phyloP scores from a whole-genome alignment of 2,888 invertebrate genomes.

The Conchocele bisecta region DNA sequence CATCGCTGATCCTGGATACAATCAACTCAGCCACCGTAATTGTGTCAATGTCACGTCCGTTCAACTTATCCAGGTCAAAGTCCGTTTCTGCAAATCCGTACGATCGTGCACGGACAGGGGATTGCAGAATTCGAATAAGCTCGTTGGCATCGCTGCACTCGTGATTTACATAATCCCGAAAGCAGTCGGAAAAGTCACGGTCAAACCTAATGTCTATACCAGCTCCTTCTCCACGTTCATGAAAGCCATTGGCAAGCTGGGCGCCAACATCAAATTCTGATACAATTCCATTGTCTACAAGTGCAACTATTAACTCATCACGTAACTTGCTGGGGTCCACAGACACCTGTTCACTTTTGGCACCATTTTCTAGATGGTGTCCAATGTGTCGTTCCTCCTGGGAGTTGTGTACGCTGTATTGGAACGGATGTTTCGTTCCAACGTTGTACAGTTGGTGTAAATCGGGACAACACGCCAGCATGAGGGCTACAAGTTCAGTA shows the following conservation, averaged over 20 bases:
- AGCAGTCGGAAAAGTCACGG: conserved; percentile 38
- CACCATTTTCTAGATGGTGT: background rate
- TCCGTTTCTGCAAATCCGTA: conserved; percentile 51
- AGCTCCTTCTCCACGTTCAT: conserved; percentile 7
- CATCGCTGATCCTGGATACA: conserved; percentile 41
- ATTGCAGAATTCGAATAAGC: conserved; percentile 33
- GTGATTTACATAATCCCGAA: conserved; percentile 55
- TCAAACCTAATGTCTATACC: conserved; percentile 31
- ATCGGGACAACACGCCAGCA: conserved; percentile 40
- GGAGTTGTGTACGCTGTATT: background rate
- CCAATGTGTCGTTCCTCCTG: background rate
- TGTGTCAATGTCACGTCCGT: conserved; percentile 36
- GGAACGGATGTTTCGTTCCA: conserved; percentile 27
- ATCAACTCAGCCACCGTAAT: conserved; percentile 48
- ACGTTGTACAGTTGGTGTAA: conserved; percentile 33
- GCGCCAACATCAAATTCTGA: background rate
- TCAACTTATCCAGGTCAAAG: conserved; percentile 39
- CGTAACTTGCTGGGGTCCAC: conserved; percentile 28
- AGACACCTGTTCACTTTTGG: conserved; percentile 17
- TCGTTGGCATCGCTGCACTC: conserved; percentile 51
- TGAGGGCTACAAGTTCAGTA: conserved; percentile 53
- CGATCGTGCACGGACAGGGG: conserved; percentile 37
- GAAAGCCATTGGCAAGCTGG: background rate
- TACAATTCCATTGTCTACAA: conserved; percentile 28
- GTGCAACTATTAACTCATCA: conserved; percentile 34